A percentile compares a stretch with the other conserved stretches of the same genome.
phyloP scores from a whole-genome alignment of 2,113 vertebrate genomes.

The Pristiophorus japonicus region DNA sequence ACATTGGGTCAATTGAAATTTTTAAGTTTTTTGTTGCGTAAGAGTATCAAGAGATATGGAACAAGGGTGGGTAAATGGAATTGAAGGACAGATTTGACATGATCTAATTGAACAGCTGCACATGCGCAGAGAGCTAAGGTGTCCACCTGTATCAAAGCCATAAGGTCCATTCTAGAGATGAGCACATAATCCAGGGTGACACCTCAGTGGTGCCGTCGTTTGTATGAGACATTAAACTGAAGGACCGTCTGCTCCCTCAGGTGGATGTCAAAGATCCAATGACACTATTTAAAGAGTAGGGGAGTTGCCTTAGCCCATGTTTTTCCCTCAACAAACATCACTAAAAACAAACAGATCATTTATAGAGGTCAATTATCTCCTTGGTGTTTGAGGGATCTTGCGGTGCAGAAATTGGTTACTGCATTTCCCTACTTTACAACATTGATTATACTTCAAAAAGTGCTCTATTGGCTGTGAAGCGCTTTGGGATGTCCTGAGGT shows the following conservation, averaged over 20 bases:
- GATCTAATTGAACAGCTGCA: neutral
- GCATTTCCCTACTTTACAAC: neutral
- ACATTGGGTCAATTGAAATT: too few relatives aligned
- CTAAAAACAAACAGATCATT: neutral
- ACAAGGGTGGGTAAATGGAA: neutral
- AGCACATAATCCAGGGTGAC: neutral
- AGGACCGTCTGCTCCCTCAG: too few relatives aligned
- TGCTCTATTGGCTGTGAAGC: neutral
- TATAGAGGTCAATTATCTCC: neutral
- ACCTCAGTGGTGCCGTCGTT: neutral
- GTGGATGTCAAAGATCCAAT: neutral
- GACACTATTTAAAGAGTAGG: neutral
- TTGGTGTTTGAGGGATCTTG: neutral
- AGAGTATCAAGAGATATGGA: too few relatives aligned
- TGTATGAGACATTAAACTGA: too few relatives aligned
- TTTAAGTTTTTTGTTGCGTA: too few relatives aligned
- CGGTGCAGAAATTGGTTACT: neutral
- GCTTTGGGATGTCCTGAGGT: neutral
- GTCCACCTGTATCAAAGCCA: neutral
- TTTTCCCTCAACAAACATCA: neutral
- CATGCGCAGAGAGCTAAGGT: neutral
- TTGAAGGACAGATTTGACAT: neutral
- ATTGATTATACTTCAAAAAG: too few relatives aligned
- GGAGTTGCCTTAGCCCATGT: neutral
- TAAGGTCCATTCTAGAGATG: neutral